A percentile compares a stretch with the other conserved stretches of the same genome.
Evolutionary conservation across 1,140 invertebrate genomes (phyloP).

Genomic region (Zaprionus camerounensis): DNA sequence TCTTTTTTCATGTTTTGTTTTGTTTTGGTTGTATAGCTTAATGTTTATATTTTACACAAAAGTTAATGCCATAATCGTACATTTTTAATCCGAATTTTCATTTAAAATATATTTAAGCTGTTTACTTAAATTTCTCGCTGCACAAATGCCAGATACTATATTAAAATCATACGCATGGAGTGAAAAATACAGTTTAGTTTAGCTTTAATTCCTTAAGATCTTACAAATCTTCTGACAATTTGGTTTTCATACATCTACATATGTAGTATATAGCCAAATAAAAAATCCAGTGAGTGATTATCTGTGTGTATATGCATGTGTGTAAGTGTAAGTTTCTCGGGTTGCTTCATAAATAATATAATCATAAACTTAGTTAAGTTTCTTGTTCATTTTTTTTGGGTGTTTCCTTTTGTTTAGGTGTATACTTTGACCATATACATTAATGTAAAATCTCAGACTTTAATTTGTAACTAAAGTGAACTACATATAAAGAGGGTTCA

Average conservation of each 20-base stretch:
- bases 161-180: slow-evolving; percentile 61
- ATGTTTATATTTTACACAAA: slow-evolving; percentile 75
- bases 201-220: slow-evolving; percentile 37
- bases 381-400: slow-evolving; percentile 22
- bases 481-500: slow-evolving; percentile 65
- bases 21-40: slow-evolving; percentile 65
- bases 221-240: slow-evolving; percentile 18
- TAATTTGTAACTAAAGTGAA: slow-evolving; percentile 83
- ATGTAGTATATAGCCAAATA: slow-evolving; percentile 65
- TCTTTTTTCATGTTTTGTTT: slow-evolving; percentile 39
- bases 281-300: slow-evolving; percentile 35
- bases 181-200: slow-evolving; percentile 56
- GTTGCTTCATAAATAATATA: slow-evolving; percentile 51
- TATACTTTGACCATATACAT: slow-evolving; percentile 67
- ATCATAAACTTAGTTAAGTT: slow-evolving; percentile 64
- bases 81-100: slow-evolving; percentile 69
- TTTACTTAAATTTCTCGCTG: slow-evolving; percentile 60
- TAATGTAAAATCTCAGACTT: slow-evolving; percentile 83
- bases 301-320: slow-evolving; percentile 12
- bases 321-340: slow-evolving; percentile 19
- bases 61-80: slow-evolving; percentile 78
- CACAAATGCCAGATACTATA: slow-evolving; percentile 58
- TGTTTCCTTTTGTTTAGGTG: slow-evolving; percentile 49
- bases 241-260: slow-evolving; percentile 21
- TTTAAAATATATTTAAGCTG: slow-evolving; percentile 77